Percentiles rank a stretch among this genome's conserved stretches.
phyloP scores from a whole-genome alignment of 2,113 vertebrate genomes.

The Ailuropoda melanoleuca region DNA sequence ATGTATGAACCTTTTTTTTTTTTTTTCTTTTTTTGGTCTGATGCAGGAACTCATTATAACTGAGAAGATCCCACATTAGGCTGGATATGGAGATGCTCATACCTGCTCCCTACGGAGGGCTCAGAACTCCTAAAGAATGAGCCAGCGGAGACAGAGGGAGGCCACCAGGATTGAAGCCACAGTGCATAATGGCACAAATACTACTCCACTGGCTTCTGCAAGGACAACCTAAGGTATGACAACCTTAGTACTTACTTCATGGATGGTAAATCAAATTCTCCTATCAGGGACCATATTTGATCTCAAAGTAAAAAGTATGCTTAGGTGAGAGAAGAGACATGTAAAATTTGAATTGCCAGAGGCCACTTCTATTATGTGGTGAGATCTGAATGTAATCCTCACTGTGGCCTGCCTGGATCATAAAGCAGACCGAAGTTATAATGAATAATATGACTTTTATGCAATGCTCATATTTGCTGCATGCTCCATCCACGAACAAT shows the following conservation, averaged over 20 bases:
- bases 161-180: background rate
- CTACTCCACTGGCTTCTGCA: background rate
- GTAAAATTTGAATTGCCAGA: background rate
- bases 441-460: background rate
- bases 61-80: background rate
- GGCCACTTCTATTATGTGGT: background rate
- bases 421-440: background rate
- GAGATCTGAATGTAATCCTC: background rate
- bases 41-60: background rate
- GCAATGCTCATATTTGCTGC: background rate
- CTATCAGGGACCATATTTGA: background rate
- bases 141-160: background rate
- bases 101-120: background rate
- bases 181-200: background rate
- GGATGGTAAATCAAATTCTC: background rate
- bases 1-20: background rate
- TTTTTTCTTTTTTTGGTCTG: no score
- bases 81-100: background rate
- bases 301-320: background rate
- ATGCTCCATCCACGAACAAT: background rate
- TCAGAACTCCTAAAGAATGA: background rate
- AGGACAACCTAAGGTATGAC: background rate
- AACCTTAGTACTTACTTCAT: background rate
- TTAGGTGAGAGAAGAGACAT: background rate
- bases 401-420: background rate